Percentiles rank a stretch among this genome's conserved stretches.
Evolutionary conservation across 2,888 invertebrate genomes (phyloP).

Genomic region (Chloromyia formosa): DNA sequence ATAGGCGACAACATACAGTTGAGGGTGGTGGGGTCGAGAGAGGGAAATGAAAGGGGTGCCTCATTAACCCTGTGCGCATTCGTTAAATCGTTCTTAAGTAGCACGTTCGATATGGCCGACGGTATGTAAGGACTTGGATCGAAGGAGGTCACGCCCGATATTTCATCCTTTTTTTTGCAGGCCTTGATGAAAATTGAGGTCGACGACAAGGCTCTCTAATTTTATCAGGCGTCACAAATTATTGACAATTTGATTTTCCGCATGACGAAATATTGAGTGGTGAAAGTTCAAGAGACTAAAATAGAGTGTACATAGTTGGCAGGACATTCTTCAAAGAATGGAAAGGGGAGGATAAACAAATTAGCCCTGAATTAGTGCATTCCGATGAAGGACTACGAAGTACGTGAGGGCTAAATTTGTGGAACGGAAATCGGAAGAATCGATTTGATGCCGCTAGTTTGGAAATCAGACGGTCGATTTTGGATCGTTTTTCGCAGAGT

Average conservation of each 20-base stretch:
- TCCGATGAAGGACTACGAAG: too few species aligned
- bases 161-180: too few species aligned
- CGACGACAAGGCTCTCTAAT: constrained; percentile 11
- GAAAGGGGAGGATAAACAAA: too few species aligned
- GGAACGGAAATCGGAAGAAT: too few species aligned
- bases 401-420: too few species aligned
- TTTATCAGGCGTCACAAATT: constrained; percentile 39
- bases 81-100: constrained; percentile 36
- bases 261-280: constrained; percentile 20
- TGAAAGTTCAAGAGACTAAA: constrained; percentile 33
- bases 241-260: constrained; percentile 30
- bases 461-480: too few species aligned
- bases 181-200: background rate
- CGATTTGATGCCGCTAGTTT: too few species aligned
- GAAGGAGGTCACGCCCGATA: too few species aligned
- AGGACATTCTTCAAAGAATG: background rate
- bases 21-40: background rate
- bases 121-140: background rate
- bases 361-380: too few species aligned
- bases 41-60: constrained; percentile 24
- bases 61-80: constrained; percentile 39
- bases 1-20: too few species aligned
- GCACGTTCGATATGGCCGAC: too few species aligned
- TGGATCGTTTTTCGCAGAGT: too few species aligned
- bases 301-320: background rate